Evolutionary conservation across 2,797 vertebrate genomes (phyloP).

Genomic region (Cephalopachus bancanus): DNA sequence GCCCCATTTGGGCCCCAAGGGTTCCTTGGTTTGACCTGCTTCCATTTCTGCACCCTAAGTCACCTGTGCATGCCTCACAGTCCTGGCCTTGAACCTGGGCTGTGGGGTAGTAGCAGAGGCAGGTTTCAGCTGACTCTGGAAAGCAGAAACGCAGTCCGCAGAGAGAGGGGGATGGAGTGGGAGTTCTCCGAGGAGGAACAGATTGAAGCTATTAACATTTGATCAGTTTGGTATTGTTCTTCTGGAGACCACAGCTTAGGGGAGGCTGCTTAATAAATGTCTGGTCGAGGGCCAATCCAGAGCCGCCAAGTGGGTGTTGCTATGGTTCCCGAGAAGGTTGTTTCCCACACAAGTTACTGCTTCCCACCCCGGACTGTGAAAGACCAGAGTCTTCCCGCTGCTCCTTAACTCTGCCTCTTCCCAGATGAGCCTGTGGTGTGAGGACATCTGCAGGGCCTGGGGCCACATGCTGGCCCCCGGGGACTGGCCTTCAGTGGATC

Average conservation of each 20-base stretch:
- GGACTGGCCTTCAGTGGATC: not conserved
- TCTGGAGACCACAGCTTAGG: slow-evolving; percentile 89
- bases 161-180: slow-evolving; percentile 82
- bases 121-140: slow-evolving; percentile 72
- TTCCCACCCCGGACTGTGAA: slow-evolving; percentile 88
- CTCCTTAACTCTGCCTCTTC: slow-evolving; percentile 82
- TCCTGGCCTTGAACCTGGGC: slow-evolving; percentile 66
- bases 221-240: slow-evolving; percentile 91
- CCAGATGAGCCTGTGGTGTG: not conserved
- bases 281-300: slow-evolving; percentile 89
- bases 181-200: slow-evolving; percentile 87
- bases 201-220: slow-evolving; percentile 92
- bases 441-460: not conserved
- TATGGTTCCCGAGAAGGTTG: slow-evolving; percentile 85
- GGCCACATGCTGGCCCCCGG: not conserved
- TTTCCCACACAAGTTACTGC: slow-evolving; percentile 90
- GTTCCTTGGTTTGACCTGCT: not conserved
- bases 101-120: slow-evolving; percentile 55
- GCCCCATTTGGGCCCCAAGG: not conserved
- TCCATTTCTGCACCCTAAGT: not conserved
- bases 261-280: slow-evolving; percentile 90
- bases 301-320: slow-evolving; percentile 90
- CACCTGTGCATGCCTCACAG: not conserved
- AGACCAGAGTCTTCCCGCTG: slow-evolving; percentile 79
- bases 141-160: slow-evolving; percentile 75